phyloP scores from a whole-genome alignment of 2,113 vertebrate genomes.

The Notothenia rossii region DNA sequence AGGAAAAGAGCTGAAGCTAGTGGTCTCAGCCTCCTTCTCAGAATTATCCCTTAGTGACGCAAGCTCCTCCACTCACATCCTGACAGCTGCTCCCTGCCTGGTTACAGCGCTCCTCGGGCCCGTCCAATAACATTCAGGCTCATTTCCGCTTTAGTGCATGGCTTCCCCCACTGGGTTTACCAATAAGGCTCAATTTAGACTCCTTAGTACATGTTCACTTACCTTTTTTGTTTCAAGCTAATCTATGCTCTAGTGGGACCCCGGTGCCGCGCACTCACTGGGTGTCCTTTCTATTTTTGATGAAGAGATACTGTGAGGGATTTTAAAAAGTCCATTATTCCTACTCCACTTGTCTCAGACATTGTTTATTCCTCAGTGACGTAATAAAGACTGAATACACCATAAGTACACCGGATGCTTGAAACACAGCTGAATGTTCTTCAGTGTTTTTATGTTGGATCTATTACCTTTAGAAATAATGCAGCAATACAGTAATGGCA shows the following conservation, averaged over 20 bases:
- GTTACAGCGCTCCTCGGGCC: conserved; percentile 71
- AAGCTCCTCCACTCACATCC: conserved; percentile 83
- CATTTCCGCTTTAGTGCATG: conserved; percentile 76
- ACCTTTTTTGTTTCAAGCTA: conserved; percentile 40
- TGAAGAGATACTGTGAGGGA: conserved; percentile 25
- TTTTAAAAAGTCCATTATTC: conserved; percentile 12
- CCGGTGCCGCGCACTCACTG: background rate
- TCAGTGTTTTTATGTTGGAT: conserved; percentile 37
- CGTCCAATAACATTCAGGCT: conserved; percentile 77
- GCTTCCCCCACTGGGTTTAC: conserved; percentile 55
- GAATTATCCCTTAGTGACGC: conserved; percentile 83
- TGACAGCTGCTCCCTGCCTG: conserved; percentile 85
- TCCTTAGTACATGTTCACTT: conserved; percentile 50
- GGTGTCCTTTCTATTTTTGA: conserved; percentile 2
- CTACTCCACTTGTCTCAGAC: background rate
- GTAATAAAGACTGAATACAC: background rate
- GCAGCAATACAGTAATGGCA: conserved; percentile 3
- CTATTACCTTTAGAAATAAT: conserved; percentile 5
- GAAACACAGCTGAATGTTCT: conserved; percentile 9
- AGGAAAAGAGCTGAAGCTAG: conserved; percentile 70
- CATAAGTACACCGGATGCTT: conserved; percentile 28
- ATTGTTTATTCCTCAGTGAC: conserved; percentile 17
- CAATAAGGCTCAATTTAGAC: conserved; percentile 48
- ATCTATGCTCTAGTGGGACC: conserved; percentile 46
- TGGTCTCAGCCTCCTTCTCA: conserved; percentile 77